These are phyloP conservation scores for Erpobdella octoculata DNA, from an alignment of 2,888 invertebrate genomes.

Conservation along the genomic window DNA sequence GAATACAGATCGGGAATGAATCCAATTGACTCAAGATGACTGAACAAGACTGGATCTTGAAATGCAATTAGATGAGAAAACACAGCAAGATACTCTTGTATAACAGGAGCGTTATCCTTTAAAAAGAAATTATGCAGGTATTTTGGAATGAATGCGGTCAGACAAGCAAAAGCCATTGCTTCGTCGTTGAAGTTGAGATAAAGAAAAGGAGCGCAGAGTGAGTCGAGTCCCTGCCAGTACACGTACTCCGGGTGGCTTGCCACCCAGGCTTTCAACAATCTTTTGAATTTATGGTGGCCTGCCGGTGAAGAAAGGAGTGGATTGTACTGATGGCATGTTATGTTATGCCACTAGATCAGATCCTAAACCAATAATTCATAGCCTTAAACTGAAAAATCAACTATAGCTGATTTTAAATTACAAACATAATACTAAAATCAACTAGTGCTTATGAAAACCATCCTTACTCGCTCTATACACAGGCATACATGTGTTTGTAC, in stretches of 20 bases:
- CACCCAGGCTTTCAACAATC: slow-evolving; percentile 88
- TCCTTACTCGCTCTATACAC: too few relatives aligned
- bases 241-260: slow-evolving; percentile 87
- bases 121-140: slow-evolving; percentile 93
- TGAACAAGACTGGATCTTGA: slow-evolving; percentile 83
- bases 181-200: slow-evolving; percentile 52
- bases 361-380: too few relatives aligned
- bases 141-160: slow-evolving; percentile 89
- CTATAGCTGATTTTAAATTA: too few relatives aligned
- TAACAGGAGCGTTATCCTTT: slow-evolving; percentile 89
- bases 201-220: slow-evolving; percentile 90
- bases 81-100: slow-evolving; percentile 92
- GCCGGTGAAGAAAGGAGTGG: slow-evolving; percentile 85
- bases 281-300: slow-evolving; percentile 78
- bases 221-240: slow-evolving; percentile 98
- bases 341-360: slow-evolving; percentile 98
- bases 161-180: slow-evolving; percentile 88
- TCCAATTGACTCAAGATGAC: slow-evolving; percentile 80
- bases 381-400: too few relatives aligned
- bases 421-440: too few relatives aligned
- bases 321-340: slow-evolving; percentile 96
- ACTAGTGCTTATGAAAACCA: too few relatives aligned
- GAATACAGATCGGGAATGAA: slow-evolving; percentile 92
- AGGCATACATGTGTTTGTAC: too few relatives aligned
- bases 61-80: slow-evolving; percentile 92